Conservation (phyloP, 2,888 invertebrate genomes). For the Dicroscelio sp. region DNA sequence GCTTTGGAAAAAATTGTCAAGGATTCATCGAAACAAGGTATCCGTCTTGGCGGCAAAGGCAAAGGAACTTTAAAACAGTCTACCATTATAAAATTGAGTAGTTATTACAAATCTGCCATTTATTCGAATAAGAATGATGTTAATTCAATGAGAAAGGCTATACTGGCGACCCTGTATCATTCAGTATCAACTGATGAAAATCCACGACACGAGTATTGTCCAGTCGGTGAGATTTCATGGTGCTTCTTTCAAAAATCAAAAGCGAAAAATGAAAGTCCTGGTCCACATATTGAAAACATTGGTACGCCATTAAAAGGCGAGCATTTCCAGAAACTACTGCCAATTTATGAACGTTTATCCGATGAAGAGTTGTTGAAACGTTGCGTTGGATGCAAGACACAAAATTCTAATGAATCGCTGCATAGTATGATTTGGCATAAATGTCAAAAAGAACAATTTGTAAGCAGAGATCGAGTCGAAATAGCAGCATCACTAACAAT, state of each 20-base stretch:
- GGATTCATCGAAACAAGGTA: not conserved
- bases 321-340: not conserved
- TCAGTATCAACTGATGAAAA: too few species aligned
- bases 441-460: constrained; percentile 46
- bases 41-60: not conserved
- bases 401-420: constrained; percentile 72
- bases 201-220: constrained; percentile 46
- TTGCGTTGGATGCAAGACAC: constrained; percentile 58
- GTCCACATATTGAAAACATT: not conserved
- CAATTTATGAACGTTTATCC: constrained; percentile 15
- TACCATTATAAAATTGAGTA: not conserved
- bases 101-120: too few species aligned
- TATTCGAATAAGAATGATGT: not conserved
- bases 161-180: not conserved
- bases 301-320: constrained; percentile 16
- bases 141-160: not conserved
- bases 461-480: not conserved
- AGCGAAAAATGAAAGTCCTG: constrained; percentile 1
- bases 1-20: not conserved
- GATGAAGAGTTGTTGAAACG: constrained; percentile 16
- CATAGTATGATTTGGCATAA: constrained; percentile 63
- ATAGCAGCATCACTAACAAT: constrained; percentile 18
- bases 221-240: constrained; percentile 44
- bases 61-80: not conserved
- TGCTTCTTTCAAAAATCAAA: constrained; percentile 56